Percentiles rank a stretch among this genome's conserved stretches.
Conservation (phyloP, 2,113 vertebrate species). For the Petrocephalus microphthalmus region DNA sequence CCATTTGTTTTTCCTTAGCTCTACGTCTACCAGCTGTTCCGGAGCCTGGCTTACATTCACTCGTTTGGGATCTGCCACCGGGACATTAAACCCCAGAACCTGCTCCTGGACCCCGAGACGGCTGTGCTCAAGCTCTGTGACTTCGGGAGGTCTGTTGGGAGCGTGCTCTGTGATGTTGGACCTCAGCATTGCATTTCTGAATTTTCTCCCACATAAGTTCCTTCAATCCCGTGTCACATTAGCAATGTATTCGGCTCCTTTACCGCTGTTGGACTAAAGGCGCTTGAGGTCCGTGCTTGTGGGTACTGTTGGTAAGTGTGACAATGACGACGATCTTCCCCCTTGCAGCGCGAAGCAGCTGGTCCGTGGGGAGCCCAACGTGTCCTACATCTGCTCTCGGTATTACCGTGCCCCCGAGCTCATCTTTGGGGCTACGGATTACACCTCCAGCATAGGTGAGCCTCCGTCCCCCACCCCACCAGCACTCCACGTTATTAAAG, state of each 20-base stretch:
- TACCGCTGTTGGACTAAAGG: not conserved
- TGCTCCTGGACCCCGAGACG: conserved; percentile 97
- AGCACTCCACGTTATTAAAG: not conserved
- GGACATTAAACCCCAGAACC: conserved; percentile 99
- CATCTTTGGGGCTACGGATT: conserved; percentile 99
- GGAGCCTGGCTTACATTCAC: conserved; percentile 99
- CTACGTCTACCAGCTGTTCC: conserved; percentile 99
- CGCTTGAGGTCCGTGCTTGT: not conserved
- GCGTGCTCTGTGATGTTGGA: not conserved
- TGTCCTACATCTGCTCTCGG: conserved; percentile 99
- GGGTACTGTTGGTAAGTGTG: not conserved
- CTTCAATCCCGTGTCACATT: not conserved
- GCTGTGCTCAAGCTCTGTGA: conserved; percentile 97
- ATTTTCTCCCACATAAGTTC: not conserved
- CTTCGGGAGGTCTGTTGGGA: conserved; percentile 85
- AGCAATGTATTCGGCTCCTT: not conserved
- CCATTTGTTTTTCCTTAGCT: conserved; percentile 61
- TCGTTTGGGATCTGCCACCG: conserved; percentile 99
- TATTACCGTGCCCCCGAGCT: conserved; percentile 99
- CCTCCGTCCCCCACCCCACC: rapidly evolving
- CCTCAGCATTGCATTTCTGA: not conserved
- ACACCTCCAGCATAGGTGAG: conserved; percentile 98
- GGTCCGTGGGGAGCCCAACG: conserved; percentile 96
- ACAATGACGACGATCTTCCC: conserved; percentile 23
- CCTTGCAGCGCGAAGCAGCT: conserved; percentile 89